Evolutionary conservation across 2,797 vertebrate genomes (phyloP), one percentile per base, ranked within the genome.

Genomic region (Pseudochaenichthys georgianus): DNA sequence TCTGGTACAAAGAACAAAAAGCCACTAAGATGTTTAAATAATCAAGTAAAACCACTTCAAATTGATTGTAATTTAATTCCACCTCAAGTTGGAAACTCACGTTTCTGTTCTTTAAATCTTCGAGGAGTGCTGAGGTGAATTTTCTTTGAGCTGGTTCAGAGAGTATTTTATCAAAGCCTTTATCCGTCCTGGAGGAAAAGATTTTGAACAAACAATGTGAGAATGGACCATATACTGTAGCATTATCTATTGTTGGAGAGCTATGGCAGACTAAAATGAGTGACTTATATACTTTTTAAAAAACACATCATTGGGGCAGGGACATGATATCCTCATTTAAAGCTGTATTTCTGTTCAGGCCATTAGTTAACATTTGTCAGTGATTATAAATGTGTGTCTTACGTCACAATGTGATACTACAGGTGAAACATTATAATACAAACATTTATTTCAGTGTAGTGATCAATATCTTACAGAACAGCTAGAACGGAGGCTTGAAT

Each of bases 401-500:
- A 21, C 31, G 5, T 59, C 65, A 34, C 68, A 52, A 7, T 13
- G 31, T 51, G 13, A 57, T 59, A 21, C 57, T 0, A 21, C 19
- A 23, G 0, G 31, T 0, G n/a, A 9, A 58, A 59, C 55, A 41
- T 48, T 48, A 17, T 58, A 15, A 34, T 53, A 17, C 16, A 62
- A 61, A 45, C 11, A 21, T 53, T 3, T 17, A 17, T 58, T 58
- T 69, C 66, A 69, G 13, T 23, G 6, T 7, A n/a, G 17, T 23
- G 66, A 23, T 41, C 13, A 68, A 11, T 31, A 12, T 69, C 96
- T 96, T 84, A 97, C 96, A 94, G 2, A 64, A 97, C 17, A 2
- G 95, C 21, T 4, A 96, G 90, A 59, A 95, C 31, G 0, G 28
- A 72, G 59, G 96, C 94, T 81, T 92, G 90, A 77, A 97, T 93